Evolutionary conservation across 92 coral and sea anemone genomes (phyloP).

Genomic region (Heteractis magnifica): DNA sequence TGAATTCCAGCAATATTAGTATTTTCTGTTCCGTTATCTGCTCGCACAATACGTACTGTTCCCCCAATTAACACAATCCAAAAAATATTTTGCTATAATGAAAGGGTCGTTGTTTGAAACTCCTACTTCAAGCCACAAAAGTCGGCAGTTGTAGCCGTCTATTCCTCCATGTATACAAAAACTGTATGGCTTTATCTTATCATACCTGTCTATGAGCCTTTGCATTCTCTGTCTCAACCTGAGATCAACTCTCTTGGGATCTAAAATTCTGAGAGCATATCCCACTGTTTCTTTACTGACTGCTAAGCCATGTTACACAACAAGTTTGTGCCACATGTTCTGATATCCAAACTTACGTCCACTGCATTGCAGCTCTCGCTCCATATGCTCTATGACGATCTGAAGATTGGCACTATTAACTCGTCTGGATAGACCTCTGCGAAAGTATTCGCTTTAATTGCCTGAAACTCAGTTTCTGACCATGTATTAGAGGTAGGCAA

Average conservation of each 20-base stretch:
- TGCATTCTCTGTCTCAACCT: not conserved
- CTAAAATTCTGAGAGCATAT: too few species aligned
- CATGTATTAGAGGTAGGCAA: conserved; percentile 10
- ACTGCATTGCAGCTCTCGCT: not conserved
- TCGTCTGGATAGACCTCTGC: conserved; percentile 13
- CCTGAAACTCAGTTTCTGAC: conserved; percentile 9
- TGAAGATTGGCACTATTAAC: not conserved
- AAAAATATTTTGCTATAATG: conserved; percentile 27
- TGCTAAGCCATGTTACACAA: not conserved
- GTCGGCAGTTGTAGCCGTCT: conserved; percentile 18
- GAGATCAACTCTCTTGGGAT: too few species aligned
- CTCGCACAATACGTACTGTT: conserved; percentile 16
- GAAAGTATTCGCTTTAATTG: conserved; percentile 19
- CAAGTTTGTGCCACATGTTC: not conserved
- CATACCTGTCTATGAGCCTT: not conserved
- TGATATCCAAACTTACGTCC: not conserved
- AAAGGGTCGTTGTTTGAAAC: conserved; percentile 41
- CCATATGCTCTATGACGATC: not conserved
- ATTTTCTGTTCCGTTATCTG: conserved; percentile 32
- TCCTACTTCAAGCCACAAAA: conserved; percentile 56
- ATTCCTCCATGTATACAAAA: too few species aligned
- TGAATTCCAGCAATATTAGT: conserved; percentile 18
- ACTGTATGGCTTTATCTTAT: too few species aligned
- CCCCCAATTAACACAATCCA: conserved; percentile 47
- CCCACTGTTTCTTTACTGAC: too few species aligned